Evolutionary conservation across 2,797 vertebrate species (phyloP), one percentile per base, ranked within the genome.

Genomic region (Morelia viridis): DNA sequence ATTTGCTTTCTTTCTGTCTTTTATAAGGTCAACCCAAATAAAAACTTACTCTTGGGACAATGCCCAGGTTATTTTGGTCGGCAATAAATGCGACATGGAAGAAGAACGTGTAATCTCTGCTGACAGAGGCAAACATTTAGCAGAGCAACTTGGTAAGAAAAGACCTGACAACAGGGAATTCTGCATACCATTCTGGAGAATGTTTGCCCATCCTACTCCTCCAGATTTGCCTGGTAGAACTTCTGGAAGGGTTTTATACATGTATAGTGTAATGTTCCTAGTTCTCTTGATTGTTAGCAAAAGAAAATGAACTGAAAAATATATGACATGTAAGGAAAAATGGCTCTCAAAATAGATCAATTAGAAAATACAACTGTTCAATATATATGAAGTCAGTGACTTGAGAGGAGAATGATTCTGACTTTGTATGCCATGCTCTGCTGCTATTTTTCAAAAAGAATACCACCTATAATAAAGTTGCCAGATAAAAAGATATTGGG

Each of bases 11-110:
- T 90, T 89, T 71, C 1, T 95, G 80, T 90, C 93, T 88, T 95
- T 92, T 95, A 96, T 93, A 96, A 99, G 99, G 99, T 99, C 99
- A 94, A 99, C 99, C 95, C 99, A 99, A 97, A 99, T 99, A 96
- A 99, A 99, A 97, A 99, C 99, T 0, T 99, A 99, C 96, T 99
- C 99, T 11, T 99, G 99, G 99, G 99, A 99, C 95, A 99, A 99
- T 92, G 98, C 99, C 85, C 99, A 99, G 97, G 99, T 99, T 97
- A 98, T 99, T 96, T 97, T 99, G 95, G 99, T 98, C 19, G 99
- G 98, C 84, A 99, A 99, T 97, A 99, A 99, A 96, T 99, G 98
- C 95, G 99, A 99, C 95, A 99, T 99, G 99, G 99, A 99, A 92
- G 99, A 99, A 83, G 99, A 99, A 96, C 97, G 99, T 61, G 98